Conservation (phyloP, 2,797 vertebrate species). For the Echeneis naucrates region DNA sequence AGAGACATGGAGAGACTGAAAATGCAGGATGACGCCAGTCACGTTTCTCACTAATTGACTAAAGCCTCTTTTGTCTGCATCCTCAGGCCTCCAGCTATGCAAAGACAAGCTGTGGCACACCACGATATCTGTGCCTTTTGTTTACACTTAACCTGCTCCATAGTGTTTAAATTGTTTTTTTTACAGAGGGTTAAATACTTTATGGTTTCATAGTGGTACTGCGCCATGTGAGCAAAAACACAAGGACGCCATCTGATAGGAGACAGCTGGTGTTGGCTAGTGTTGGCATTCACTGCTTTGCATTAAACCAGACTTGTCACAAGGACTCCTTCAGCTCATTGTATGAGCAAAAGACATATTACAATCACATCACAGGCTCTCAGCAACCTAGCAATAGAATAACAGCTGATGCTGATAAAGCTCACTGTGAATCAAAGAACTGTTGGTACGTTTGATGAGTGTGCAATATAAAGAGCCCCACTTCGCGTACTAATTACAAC, state of each 20-base stretch:
- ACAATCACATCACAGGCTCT: conserved; percentile 40
- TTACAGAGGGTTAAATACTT: conserved; percentile 16
- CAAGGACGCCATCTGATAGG: conserved; percentile 2
- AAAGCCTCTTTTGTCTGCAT: conserved; percentile 61
- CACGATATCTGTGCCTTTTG: conserved; percentile 45
- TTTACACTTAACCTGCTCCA: conserved; percentile 37
- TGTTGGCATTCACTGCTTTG: conserved; percentile 28
- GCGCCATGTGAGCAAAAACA: conserved; percentile 7
- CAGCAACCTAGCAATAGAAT: conserved; percentile 30
- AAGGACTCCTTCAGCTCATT: conserved; percentile 26
- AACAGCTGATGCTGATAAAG: conserved; percentile 56
- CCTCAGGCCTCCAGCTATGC: conserved; percentile 44
- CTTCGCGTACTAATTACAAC: conserved; percentile 44
- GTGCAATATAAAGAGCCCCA: conserved; percentile 35
- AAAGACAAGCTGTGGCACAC: conserved; percentile 49
- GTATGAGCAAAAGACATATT: conserved; percentile 18
- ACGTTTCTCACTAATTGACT: conserved; percentile 72
- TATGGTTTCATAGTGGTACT: conserved; percentile 2
- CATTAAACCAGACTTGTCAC: conserved; percentile 41
- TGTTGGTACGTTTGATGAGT: conserved; percentile 56
- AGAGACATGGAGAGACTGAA: conserved; percentile 47
- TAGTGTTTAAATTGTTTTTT: conserved; percentile 42
- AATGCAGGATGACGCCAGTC: conserved; percentile 61
- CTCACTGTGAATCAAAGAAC: conserved; percentile 56
- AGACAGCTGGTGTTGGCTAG: conserved; percentile 24